Evolutionary conservation across 2,888 invertebrate genomes (phyloP).

Genomic region (Agriotes lineatus): DNA sequence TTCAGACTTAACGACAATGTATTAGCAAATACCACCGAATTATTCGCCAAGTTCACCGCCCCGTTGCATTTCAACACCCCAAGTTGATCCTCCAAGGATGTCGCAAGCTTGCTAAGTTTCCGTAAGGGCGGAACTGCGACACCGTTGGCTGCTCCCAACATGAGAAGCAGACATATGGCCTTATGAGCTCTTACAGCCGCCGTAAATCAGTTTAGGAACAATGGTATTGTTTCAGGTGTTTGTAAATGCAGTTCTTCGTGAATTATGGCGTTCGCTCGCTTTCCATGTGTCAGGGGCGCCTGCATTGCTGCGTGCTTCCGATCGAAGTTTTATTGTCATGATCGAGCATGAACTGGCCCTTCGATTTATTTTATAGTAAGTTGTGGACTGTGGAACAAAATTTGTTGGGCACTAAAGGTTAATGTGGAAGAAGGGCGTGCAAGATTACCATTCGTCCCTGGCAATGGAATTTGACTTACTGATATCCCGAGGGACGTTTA

Average conservation of each 20-base stretch:
- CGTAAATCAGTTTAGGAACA: conserved; percentile 38
- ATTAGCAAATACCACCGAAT: neutral
- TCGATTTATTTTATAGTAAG: no score
- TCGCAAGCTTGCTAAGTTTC: neutral
- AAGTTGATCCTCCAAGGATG: conserved; percentile 2
- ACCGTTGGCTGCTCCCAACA: conserved; percentile 3
- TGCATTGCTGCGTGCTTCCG: no score
- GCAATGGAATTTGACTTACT: no score
- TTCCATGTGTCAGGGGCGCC: no score
- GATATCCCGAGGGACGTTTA: no score
- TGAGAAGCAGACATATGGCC: conserved; percentile 37
- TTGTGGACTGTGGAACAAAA: no score
- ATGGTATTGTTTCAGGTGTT: conserved; percentile 36
- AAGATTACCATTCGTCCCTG: no score
- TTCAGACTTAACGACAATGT: neutral
- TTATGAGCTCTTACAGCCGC: conserved; percentile 24
- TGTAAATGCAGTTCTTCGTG: conserved; percentile 31
- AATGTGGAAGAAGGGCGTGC: no score
- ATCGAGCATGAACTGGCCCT: no score
- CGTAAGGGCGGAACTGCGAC: conserved; percentile 14
- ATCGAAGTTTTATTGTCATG: no score
- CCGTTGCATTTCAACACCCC: conserved; percentile 8
- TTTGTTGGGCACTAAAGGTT: no score
- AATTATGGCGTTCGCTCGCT: conserved; percentile 23
- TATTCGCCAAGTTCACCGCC: neutral